phyloP scores from a whole-genome alignment of 2,888 invertebrate species.

The Andricus quercusramuli region DNA sequence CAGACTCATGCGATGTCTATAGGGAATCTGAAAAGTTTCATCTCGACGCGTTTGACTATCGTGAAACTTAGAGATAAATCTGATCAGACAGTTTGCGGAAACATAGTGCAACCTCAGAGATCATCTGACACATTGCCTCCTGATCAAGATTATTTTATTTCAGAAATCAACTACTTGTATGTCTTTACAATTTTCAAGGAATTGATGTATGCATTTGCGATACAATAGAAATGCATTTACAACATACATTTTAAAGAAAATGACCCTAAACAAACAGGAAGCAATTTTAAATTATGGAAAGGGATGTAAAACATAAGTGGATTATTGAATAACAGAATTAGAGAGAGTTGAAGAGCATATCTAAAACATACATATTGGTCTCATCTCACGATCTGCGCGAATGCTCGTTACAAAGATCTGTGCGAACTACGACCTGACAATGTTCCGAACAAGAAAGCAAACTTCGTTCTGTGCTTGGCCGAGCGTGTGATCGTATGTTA shows the following conservation, averaged over 20 bases:
- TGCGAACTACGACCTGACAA: constrained; percentile 15
- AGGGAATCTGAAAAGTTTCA: constrained; percentile 17
- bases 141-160: constrained; percentile 17
- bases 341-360: constrained; percentile 18
- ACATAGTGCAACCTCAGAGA: neutral
- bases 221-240: neutral
- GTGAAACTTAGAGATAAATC: constrained; percentile 25
- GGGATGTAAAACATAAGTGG: constrained; percentile 12
- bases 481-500: constrained; percentile 27
- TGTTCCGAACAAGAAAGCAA: constrained; percentile 29
- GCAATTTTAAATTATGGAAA: neutral
- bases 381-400: neutral
- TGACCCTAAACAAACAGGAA: neutral
- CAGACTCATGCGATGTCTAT: neutral
- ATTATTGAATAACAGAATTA: neutral
- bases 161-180: neutral
- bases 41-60: constrained; percentile 10
- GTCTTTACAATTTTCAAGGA: neutral
- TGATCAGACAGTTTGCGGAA: constrained; percentile 21
- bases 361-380: neutral
- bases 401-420: constrained; percentile 4
- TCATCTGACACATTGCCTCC: constrained; percentile 11
- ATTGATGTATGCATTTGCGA: neutral
- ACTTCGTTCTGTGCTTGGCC: constrained; percentile 25
- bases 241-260: constrained; percentile 1